These are phyloP conservation scores for Bombus confusus DNA, from an alignment of 1,140 invertebrate genomes.

Conservation along the genomic window DNA sequence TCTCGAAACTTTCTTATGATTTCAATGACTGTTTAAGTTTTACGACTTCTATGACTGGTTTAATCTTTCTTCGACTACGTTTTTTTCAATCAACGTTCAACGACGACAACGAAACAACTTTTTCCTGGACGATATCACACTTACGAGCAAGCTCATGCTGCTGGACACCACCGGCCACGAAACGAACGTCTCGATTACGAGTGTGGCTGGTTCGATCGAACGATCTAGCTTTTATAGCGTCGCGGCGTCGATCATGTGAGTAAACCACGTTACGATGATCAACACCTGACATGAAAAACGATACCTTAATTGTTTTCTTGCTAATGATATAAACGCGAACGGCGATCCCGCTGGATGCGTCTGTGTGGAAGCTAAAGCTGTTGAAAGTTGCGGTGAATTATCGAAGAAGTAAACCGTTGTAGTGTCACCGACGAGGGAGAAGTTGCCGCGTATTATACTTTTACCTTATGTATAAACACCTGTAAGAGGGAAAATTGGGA, in stretches of 20 bases:
- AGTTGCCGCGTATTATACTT: no score
- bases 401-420: no score
- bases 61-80: no score
- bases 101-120: background rate
- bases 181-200: conserved; percentile 53
- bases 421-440: no score
- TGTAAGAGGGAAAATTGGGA: background rate
- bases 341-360: background rate
- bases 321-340: background rate
- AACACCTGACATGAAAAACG: conserved; percentile 15
- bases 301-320: conserved; percentile 34
- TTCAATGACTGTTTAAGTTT: no score
- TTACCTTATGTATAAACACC: no score
- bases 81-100: no score
- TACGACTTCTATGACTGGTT: no score
- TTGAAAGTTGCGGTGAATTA: background rate
- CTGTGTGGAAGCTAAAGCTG: background rate
- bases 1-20: no score
- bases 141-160: conserved; percentile 66
- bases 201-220: conserved; percentile 55
- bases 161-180: conserved; percentile 46
- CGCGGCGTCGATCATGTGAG: conserved; percentile 22
- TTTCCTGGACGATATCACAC: conserved; percentile 41
- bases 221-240: conserved; percentile 67
- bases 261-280: conserved; percentile 41